These are phyloP conservation scores for Pammene aurita DNA, from an alignment of 2,888 invertebrate genomes.

Conservation along the genomic window DNA sequence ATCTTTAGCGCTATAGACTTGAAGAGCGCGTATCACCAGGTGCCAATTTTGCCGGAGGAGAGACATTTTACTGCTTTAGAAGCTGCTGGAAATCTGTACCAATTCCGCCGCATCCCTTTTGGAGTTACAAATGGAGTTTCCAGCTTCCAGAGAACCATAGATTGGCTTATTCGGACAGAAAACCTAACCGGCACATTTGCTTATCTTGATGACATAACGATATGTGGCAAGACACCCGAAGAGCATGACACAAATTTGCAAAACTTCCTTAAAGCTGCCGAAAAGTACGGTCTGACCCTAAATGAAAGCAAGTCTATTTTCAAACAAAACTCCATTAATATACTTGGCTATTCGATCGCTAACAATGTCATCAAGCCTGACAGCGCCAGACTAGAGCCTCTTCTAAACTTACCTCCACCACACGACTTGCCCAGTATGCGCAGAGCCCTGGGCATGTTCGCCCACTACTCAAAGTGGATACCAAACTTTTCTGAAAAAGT, in stretches of 20 bases:
- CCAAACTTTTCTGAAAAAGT: not conserved
- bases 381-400: not conserved
- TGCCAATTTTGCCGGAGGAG: not conserved
- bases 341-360: not conserved
- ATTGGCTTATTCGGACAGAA: constrained; percentile 4
- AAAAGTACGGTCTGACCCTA: not conserved
- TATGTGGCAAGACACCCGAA: not conserved
- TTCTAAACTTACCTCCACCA: not conserved
- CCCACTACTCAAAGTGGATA: constrained; percentile 3
- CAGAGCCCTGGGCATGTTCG: not conserved
- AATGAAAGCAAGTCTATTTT: not conserved
- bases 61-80: not conserved
- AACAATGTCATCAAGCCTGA: not conserved
- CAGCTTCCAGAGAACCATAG: not conserved
- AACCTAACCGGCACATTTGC: not conserved
- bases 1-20: not conserved
- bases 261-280: not conserved
- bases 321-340: not conserved
- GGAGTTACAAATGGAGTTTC: not conserved
- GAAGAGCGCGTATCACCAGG: not conserved
- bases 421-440: not conserved
- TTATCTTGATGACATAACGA: constrained; percentile 1
- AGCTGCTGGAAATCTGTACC: not conserved
- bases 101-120: not conserved
- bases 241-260: not conserved